Evolutionary conservation across 2,888 invertebrate genomes (phyloP), one percentile per base, ranked within the genome.

Genomic region (Leucophora obtusa): DNA sequence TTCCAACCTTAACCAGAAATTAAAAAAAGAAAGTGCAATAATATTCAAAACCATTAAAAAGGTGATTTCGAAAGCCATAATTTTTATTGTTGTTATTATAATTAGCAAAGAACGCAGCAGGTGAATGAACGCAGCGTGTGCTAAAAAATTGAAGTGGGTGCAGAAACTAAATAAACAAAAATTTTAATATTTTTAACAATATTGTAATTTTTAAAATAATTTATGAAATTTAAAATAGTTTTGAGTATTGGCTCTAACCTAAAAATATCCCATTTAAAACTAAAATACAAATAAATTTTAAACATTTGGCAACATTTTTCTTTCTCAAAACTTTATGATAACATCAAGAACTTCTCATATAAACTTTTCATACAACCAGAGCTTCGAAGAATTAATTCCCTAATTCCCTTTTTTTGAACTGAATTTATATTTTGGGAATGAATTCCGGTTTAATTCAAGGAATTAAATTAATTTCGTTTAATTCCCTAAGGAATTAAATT

Each of bases 1-100:
- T 35, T 35, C 8, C 7, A 5, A 28, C 54, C 24, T 5, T 17
- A 35, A 35, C 17, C 7, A 58, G 21, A 56, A 72, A 56, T 50
- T n/a, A n/a, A 72, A 58, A 17, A 35, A 65, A 73, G 35, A 65
- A 73, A 73, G 21, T 73, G 72, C 72, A 65, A 56, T 47, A 54
- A n/a, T 33, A 47, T 56, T 21, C 54, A 72, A 54, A 72, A 56
- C 54, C 14, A 28, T 17, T 6, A 43, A 14, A 33, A 50, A 73
- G 7, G 7, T 24, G 15, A 7, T 35, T 65, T 72, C 28, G 24
- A 21, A 54, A 72, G 8, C n/a, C 53, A 56, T 50, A 24, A 56
- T 24, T 54, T 60, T 43, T 47, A 17, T 50, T 63, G 47, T 18
- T 53, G 24, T 24, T 15, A 14, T 53, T 59, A 11, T 7, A 11